Evolutionary conservation across 2,113 vertebrate genomes (phyloP).

Genomic region (Stictonetta naevosa): DNA sequence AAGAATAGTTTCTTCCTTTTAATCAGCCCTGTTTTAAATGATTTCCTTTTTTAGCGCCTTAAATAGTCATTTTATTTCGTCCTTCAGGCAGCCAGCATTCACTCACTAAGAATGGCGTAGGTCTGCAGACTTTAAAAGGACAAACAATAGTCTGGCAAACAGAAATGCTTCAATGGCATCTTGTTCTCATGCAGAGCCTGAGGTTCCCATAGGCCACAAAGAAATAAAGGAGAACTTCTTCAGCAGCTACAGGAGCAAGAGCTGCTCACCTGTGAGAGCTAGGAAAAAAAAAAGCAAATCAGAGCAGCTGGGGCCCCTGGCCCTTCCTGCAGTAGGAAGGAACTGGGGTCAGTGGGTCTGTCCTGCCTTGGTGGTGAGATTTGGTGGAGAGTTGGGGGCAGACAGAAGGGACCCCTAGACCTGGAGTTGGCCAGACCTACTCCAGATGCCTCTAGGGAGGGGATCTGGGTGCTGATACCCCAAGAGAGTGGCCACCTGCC

Average conservation of each 20-base stretch:
- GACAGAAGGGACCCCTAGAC: background rate
- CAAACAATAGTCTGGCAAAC: constrained; percentile 58
- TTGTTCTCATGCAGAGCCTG: background rate
- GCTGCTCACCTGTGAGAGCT: background rate
- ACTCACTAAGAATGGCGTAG: constrained; percentile 5
- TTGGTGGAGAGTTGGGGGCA: background rate
- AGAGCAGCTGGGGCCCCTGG: background rate
- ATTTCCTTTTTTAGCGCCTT: constrained; percentile 62
- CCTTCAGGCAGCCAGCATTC: constrained; percentile 30
- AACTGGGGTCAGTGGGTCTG: background rate
- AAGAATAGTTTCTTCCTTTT: constrained; percentile 57
- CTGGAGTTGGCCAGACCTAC: background rate
- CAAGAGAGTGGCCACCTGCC: background rate
- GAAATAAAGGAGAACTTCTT: background rate
- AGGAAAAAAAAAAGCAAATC: background rate
- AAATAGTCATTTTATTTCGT: constrained; percentile 58
- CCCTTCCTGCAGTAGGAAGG: background rate
- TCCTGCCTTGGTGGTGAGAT: background rate
- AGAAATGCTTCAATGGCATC: background rate
- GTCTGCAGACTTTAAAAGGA: constrained; percentile 41
- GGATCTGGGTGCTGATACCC: background rate
- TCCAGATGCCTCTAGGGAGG: background rate
- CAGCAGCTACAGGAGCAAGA: background rate
- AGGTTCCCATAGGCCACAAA: background rate
- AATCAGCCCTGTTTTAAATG: constrained; percentile 56